phyloP scores from a whole-genome alignment of 2,888 invertebrate genomes.

The Furcula furcula region DNA sequence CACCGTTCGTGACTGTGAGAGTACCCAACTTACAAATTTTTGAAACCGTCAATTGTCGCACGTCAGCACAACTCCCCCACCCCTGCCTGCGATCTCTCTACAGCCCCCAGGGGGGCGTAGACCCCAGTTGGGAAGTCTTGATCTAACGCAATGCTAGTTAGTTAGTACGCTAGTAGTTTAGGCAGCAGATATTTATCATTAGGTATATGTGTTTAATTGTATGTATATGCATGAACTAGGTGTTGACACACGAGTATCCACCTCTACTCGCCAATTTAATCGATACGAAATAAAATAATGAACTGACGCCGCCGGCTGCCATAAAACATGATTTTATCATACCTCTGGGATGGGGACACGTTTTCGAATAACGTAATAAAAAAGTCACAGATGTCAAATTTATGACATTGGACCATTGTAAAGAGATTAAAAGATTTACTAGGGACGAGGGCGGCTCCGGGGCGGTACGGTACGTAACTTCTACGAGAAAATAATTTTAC shows the following conservation, averaged over 20 bases:
- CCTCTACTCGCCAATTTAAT: constrained; percentile 53
- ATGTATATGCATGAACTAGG: no score
- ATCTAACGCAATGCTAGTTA: no score
- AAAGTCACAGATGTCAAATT: constrained; percentile 82
- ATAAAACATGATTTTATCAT: constrained; percentile 80
- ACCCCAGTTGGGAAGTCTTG: no score
- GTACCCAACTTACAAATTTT: no score
- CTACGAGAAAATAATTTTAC: constrained; percentile 48
- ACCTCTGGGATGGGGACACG: constrained; percentile 72
- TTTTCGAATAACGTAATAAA: constrained; percentile 80
- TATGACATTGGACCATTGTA: constrained; percentile 78
- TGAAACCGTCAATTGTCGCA: no score
- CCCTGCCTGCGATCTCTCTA: no score
- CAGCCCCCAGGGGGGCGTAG: no score
- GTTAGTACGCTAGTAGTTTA: no score
- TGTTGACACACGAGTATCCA: constrained; percentile 14
- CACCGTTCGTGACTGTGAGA: no score
- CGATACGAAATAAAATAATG: constrained; percentile 75
- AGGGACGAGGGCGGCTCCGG: constrained; percentile 52
- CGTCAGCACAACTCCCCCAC: no score
- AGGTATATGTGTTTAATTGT: no score
- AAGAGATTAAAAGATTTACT: constrained; percentile 81
- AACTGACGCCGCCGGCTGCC: constrained; percentile 64
- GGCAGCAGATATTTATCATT: no score
- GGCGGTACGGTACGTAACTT: constrained; percentile 48